phyloP scores from a whole-genome alignment of 2,797 vertebrate genomes.

The Molossus alvarezi region DNA sequence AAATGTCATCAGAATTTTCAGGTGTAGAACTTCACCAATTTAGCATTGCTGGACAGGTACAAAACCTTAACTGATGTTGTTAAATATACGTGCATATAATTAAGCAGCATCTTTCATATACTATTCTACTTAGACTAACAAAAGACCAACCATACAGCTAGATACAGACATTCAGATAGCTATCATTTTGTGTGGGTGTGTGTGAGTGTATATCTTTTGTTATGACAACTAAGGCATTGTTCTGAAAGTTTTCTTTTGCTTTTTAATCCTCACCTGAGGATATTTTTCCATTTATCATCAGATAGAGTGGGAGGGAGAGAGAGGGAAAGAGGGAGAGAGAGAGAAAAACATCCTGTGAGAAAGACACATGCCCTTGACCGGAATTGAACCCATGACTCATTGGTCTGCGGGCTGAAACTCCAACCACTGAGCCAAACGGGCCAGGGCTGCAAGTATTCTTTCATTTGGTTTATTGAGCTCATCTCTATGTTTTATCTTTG shows the following conservation, averaged over 20 bases:
- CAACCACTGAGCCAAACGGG: no score
- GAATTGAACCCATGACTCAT: no score
- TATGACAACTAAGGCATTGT: background rate
- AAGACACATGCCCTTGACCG: no score
- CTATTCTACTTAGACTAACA: slow-evolving; percentile 29
- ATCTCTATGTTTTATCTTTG: background rate
- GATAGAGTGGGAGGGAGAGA: no score
- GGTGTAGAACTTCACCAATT: background rate
- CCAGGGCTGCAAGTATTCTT: background rate
- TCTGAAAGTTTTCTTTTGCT: background rate
- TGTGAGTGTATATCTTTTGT: background rate
- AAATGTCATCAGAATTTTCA: slow-evolving; percentile 9
- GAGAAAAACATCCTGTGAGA: no score
- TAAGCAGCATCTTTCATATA: background rate
- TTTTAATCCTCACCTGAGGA: no score
- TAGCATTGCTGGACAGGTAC: background rate
- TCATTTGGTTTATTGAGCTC: background rate
- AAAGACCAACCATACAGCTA: background rate
- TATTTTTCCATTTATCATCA: no score
- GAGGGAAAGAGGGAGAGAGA: no score
- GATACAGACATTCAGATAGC: background rate
- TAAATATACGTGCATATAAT: background rate
- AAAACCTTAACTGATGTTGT: slow-evolving; percentile 35
- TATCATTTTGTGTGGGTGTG: background rate
- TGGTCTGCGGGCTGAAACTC: no score